Base-by-base conservation (phyloP, 2,113 vertebrate genomes). In the Halichoerus grypus region DNA sequence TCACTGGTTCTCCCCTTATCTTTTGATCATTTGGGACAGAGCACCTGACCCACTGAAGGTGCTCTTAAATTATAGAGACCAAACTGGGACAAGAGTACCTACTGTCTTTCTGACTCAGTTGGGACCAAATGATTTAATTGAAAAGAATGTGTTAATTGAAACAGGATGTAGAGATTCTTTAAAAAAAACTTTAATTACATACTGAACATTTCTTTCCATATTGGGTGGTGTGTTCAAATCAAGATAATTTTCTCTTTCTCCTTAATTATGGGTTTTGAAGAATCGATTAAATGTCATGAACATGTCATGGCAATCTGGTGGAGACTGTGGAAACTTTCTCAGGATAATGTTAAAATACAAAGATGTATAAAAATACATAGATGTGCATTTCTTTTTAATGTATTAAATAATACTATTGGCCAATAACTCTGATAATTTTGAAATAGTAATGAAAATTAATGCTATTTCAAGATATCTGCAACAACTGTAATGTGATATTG, bases 161-260 rank as follows among this genome's bases (percentile, higher is more conserved):
- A 84, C 87, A 77, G 42, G 57, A 21, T 65, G 5, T 57, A 88
- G 24, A 72, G 39, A 88, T 80, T 80, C 72, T 69, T 95, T 85
- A 63, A 90, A 90, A 93, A 51, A 91, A 53, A 72, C 13, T 57
- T 59, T 63, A 87, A 87, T 72, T 90, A 46, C 51, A 51, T 39
- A 53, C 14, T 61, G 42, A 71, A 84, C 61, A n/a, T 79, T 88
- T 57, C 77, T 67, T 76, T 69, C 42, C 39, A 51, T 83, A 26
- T 46, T 61, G 13, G 61, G 22, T 71, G 26, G 36, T 53, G 77
- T 88, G 8, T 95, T 92, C 53, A 36, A 82, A 39, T 88, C 14
- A 94, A 21, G 16, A 95, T 61, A 39, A 89, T 95, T 95, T 95
- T 84, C 59, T 92, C 28, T 91, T 36, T 94, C 3, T 31, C 15